Percentiles rank a stretch among this genome's conserved stretches.
phyloP scores from a whole-genome alignment of 92 coral and sea anemone species.

The Nematostella vectensis region DNA sequence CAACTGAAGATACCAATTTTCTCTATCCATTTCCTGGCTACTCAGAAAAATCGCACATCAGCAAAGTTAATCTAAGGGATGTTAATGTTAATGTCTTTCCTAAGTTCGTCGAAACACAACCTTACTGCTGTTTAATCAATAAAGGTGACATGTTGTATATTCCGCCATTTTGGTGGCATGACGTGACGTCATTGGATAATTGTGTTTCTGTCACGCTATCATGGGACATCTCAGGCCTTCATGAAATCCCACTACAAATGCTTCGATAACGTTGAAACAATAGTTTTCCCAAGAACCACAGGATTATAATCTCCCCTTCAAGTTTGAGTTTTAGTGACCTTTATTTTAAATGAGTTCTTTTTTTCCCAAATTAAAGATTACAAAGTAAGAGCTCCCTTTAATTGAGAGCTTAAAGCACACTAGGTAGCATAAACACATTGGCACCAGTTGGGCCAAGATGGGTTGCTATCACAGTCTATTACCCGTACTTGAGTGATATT shows the following conservation, averaged over 20 bases:
- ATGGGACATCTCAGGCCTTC: conserved; percentile 28
- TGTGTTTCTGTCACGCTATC: conserved; percentile 51
- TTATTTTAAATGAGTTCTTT: no score
- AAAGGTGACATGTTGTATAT: conserved; percentile 43
- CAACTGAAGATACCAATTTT: conserved; percentile 27
- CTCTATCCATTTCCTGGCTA: conserved; percentile 39
- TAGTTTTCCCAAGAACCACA: no score
- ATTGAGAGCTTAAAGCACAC: no score
- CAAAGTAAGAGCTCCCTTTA: no score
- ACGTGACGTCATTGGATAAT: conserved; percentile 37
- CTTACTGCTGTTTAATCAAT: conserved; percentile 29
- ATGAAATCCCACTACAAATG: conserved; percentile 41
- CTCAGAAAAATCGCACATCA: conserved; percentile 30
- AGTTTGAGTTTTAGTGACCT: no score
- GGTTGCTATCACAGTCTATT: no score
- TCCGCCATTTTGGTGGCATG: conserved; percentile 63
- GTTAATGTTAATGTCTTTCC: conserved; percentile 18
- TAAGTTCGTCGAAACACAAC: conserved; percentile 20
- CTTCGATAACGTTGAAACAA: no score
- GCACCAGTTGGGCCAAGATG: no score
- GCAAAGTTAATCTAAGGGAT: conserved; percentile 35
- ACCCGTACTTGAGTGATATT: no score
- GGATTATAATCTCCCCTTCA: no score
- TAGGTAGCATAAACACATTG: no score
- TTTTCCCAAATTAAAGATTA: no score